Percentiles rank a stretch among this genome's conserved stretches.
Evolutionary conservation across 2,888 invertebrate species (phyloP).

Genomic region (Eupithecia abbreviata): DNA sequence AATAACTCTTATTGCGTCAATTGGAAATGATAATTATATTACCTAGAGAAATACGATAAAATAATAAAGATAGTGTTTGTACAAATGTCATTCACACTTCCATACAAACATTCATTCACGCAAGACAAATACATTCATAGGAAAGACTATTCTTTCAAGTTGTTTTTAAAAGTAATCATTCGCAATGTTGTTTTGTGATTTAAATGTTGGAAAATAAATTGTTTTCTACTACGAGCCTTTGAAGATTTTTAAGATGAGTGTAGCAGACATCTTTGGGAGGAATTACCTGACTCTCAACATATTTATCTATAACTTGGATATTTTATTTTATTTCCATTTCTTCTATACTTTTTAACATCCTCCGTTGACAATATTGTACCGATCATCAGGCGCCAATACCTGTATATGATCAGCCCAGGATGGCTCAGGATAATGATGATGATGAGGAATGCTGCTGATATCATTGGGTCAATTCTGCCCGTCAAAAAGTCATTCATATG

Average conservation of each 20-base stretch:
- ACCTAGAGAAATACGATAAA: slow-evolving; percentile 49
- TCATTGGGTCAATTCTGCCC: background rate
- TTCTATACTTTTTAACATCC: background rate
- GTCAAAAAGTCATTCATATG: background rate
- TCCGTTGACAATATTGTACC: background rate
- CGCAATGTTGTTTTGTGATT: background rate
- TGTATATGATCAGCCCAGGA: background rate
- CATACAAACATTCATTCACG: slow-evolving; percentile 38
- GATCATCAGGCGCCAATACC: background rate
- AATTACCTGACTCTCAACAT: background rate
- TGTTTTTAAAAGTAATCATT: background rate
- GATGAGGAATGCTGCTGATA: background rate
- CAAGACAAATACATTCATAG: slow-evolving; percentile 26
- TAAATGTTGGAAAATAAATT: background rate
- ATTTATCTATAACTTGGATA: background rate
- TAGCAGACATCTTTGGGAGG: background rate
- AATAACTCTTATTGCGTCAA: slow-evolving; percentile 54
- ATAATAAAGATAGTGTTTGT: slow-evolving; percentile 52
- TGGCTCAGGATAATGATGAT: background rate
- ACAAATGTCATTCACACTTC: slow-evolving; percentile 48
- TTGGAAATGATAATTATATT: slow-evolving; percentile 46
- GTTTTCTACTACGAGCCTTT: background rate
- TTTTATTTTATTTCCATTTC: background rate
- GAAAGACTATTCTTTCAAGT: background rate
- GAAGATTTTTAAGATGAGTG: too few species aligned